These are phyloP conservation scores for Alosa sapidissima DNA, from an alignment of 2,797 vertebrate species.

Conservation along the genomic window DNA sequence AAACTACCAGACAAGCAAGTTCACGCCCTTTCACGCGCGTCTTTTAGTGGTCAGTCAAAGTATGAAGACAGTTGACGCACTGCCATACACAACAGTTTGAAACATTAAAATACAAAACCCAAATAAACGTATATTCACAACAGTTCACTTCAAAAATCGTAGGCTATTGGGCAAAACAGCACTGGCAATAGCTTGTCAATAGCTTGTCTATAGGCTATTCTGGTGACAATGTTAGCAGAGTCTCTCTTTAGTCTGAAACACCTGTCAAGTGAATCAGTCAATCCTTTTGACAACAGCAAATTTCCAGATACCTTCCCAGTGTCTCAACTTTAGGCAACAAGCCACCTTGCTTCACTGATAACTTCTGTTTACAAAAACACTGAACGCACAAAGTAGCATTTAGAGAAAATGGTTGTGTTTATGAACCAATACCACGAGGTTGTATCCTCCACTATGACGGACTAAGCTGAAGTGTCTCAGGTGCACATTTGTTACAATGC, in stretches of 20 bases:
- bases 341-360: not conserved
- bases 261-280: not conserved
- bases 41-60: conserved; percentile 56
- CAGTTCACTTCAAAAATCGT: not conserved
- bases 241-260: not conserved
- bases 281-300: not conserved
- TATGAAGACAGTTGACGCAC: conserved; percentile 64
- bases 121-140: not conserved
- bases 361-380: not conserved
- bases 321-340: not conserved
- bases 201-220: not conserved
- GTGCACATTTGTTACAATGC: not conserved
- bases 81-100: conserved; percentile 46
- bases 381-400: not conserved
- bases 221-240: not conserved
- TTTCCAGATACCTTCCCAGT: not conserved
- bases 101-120: not conserved
- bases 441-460: not conserved
- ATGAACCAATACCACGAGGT: not conserved
- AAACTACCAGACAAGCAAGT: conserved; percentile 55
- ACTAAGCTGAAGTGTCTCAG: not conserved
- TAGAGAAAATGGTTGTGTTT: not conserved
- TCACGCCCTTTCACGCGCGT: conserved; percentile 70
- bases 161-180: not conserved
- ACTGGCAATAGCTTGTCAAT: not conserved